Evolutionary conservation across 2,797 vertebrate genomes (phyloP).

Genomic region (Cynodonichthys magdalenae): DNA sequence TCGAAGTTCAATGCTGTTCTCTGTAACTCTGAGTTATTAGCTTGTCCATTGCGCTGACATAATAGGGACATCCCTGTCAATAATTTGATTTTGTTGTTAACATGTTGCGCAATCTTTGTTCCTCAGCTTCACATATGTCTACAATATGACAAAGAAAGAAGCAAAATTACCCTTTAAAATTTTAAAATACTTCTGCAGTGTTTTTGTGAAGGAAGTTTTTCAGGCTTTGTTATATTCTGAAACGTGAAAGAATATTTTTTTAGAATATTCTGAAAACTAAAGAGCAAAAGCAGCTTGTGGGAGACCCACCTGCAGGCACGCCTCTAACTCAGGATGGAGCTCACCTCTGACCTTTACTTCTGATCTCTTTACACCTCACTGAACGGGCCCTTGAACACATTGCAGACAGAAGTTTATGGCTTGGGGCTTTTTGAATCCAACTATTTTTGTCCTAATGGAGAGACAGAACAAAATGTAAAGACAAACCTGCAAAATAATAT

Average conservation of each 20-base stretch:
- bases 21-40: conserved; percentile 72
- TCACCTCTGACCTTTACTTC: too few relatives aligned
- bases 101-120: background rate
- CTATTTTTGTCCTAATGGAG: too few relatives aligned
- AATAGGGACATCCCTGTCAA: conserved; percentile 74
- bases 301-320: too few relatives aligned
- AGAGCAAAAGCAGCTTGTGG: too few relatives aligned
- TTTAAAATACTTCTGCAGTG: background rate
- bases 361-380: too few relatives aligned
- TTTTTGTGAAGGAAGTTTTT: background rate
- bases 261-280: too few relatives aligned
- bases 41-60: conserved; percentile 68
- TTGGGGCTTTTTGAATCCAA: background rate
- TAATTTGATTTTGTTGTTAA: conserved; percentile 53
- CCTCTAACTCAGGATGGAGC: too few relatives aligned
- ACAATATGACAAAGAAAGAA: background rate
- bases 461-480: too few relatives aligned
- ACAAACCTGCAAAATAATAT: too few relatives aligned
- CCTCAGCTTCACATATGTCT: conserved; percentile 11
- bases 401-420: background rate
- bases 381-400: too few relatives aligned
- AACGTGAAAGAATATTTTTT: background rate
- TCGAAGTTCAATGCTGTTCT: conserved; percentile 75
- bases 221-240: background rate
- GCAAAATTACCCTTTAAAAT: background rate